Conservation (phyloP, 2,113 vertebrate genomes). For the Notarius lentiginosus region DNA sequence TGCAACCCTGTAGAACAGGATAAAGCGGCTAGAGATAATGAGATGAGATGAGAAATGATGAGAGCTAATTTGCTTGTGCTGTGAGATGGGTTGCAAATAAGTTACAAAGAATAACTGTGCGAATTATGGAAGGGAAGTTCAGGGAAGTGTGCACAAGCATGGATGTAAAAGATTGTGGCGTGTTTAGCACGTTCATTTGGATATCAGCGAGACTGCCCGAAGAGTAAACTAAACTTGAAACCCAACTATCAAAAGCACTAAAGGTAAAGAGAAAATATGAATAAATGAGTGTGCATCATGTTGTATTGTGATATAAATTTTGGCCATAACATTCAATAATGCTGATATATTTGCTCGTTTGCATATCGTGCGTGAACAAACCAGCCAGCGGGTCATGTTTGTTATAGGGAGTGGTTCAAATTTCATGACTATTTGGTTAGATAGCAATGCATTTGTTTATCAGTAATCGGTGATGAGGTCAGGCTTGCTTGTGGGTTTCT, state of each 20-base stretch:
- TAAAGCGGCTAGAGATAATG: too few relatives aligned
- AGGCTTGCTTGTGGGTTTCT: neutral
- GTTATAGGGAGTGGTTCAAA: neutral
- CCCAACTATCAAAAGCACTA: neutral
- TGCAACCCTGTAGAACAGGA: too few relatives aligned
- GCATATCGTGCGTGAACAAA: neutral
- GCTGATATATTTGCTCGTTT: neutral
- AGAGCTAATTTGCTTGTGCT: neutral
- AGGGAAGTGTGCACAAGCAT: neutral
- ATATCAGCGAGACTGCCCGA: too few relatives aligned
- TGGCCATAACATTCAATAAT: too few relatives aligned
- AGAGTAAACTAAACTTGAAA: too few relatives aligned
- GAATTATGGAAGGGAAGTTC: neutral
- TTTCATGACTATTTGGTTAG: neutral
- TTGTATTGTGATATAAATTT: neutral
- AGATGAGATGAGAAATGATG: neutral
- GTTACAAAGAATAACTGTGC: neutral
- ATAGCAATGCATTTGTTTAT: slow-evolving; percentile 14
- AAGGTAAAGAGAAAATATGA: neutral
- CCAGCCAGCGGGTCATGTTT: neutral
- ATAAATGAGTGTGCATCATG: neutral
- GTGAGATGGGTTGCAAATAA: neutral
- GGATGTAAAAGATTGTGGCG: too few relatives aligned
- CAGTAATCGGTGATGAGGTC: neutral
- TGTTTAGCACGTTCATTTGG: too few relatives aligned